A percentile compares a stretch with the other conserved stretches of the same genome.
phyloP scores from a whole-genome alignment of 2,113 vertebrate species.

The Glareola pratincola region DNA sequence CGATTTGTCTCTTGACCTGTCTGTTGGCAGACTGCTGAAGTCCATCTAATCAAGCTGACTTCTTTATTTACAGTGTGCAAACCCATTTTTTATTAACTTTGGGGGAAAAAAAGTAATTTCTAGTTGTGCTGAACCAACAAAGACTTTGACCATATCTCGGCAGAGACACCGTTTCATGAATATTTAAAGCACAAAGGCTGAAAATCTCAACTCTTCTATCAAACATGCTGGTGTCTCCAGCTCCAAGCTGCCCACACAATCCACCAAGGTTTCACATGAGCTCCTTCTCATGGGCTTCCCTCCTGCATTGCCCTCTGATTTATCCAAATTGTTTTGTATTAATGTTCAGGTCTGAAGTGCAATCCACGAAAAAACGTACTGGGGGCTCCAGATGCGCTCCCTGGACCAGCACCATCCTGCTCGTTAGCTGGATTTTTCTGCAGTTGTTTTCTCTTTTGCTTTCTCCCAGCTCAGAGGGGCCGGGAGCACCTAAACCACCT shows the following conservation, averaged over 20 bases:
- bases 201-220: not conserved
- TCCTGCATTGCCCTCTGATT: not conserved
- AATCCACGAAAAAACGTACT: not conserved
- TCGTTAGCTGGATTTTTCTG: not conserved
- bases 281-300: not conserved
- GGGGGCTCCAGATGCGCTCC: rapidly evolving
- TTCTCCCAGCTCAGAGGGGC: not conserved
- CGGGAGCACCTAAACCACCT: not conserved
- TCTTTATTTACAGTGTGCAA: not conserved
- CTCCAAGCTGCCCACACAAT: not conserved
- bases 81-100: not conserved
- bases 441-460: not conserved
- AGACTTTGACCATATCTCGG: not conserved
- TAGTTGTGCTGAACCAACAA: not conserved
- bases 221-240: not conserved
- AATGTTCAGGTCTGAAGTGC: not conserved
- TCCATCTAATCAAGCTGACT: not conserved
- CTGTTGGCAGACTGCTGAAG: not conserved
- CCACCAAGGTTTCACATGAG: not conserved
- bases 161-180: not conserved
- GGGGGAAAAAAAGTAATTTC: not conserved
- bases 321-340: not conserved
- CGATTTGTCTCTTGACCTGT: not conserved
- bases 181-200: not conserved
- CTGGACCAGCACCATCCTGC: not conserved